phyloP scores from a whole-genome alignment of 2,888 invertebrate species.

The Saturnia pavonia region DNA sequence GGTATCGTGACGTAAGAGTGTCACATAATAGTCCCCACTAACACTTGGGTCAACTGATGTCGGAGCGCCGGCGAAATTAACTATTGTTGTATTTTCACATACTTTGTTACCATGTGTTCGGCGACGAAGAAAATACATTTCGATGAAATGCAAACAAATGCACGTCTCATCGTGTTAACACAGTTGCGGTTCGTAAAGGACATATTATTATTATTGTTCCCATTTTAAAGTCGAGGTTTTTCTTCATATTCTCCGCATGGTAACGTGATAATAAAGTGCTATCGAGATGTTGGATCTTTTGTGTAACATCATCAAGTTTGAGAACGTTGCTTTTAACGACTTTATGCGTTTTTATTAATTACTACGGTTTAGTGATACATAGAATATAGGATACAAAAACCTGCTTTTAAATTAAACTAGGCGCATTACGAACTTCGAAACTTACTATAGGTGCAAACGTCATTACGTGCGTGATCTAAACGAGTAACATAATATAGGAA shows the following conservation, averaged over 20 bases:
- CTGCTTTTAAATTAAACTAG: background rate
- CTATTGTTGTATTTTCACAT: slow-evolving; percentile 9
- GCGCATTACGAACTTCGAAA: background rate
- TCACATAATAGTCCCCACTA: background rate
- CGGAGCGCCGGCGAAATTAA: slow-evolving; percentile 9
- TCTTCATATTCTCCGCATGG: background rate
- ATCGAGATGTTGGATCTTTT: background rate
- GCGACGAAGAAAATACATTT: background rate
- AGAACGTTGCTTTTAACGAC: background rate
- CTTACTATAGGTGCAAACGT: background rate
- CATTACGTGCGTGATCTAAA: slow-evolving; percentile 4
- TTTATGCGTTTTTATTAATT: too few species aligned
- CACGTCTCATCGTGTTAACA: slow-evolving; percentile 6
- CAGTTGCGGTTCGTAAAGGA: slow-evolving; percentile 8
- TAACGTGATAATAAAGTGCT: background rate
- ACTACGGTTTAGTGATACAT: too few species aligned
- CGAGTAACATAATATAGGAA: background rate
- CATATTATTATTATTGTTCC: background rate
- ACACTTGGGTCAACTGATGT: slow-evolving; percentile 9
- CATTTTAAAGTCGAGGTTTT: slow-evolving; percentile 1
- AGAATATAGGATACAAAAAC: background rate
- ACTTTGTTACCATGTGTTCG: slow-evolving; percentile 7
- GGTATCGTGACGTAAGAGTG: slow-evolving; percentile 2
- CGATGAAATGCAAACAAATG: background rate
- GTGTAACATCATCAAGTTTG: background rate